Base-by-base conservation (phyloP, 2,797 vertebrate species). In the Synaphobranchus kaupii region DNA sequence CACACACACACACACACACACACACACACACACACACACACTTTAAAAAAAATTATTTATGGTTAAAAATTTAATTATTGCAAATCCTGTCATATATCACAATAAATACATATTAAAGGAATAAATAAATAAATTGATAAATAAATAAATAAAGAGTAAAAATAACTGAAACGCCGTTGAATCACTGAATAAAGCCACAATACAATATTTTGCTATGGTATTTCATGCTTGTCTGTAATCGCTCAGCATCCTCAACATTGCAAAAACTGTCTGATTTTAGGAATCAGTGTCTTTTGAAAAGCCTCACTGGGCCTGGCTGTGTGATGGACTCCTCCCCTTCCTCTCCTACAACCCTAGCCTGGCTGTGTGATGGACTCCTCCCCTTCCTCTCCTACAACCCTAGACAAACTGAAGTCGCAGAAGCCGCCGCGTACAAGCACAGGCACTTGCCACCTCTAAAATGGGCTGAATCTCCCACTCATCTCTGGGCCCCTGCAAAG, bases 341-440 rank as follows among this genome's bases (percentile, higher is more conserved):
- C 92, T 93, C 58, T 88, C 85, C 12, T 80, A 4, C 71, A 76
- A 4, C 31, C 44, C 31, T 13, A n/a, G 63, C n/a, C n/a, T 22
- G 6, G 66, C 47, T 48, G 68, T 34, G 44, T 22, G 25, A 68
- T 22, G 31, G 71, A 78, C 71, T 86, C 85, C 50, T 25, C 56
- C 15, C 28, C 17, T 20, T 93, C 94, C 92, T 93, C 58, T 88
- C 85, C 13, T 80, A 3, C 71, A 44, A 5, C 31, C 44, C 34
- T 15, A n/a, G 66, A n/a, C 47, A 73, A 50, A 73, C 13, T 50
- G 44, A 13, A 76, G 50, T 10, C 48, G 58, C 50, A 58, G 52
- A 28, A 76, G 48, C 28, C 71, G 44, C 25, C 20, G 48, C 85
- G 17, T 4, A 8, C 13, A 86, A n/a, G 22, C 71, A 34, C 28